These are phyloP conservation scores for Venusia cambrica DNA, from an alignment of 2,888 invertebrate genomes.

Conservation along the genomic window DNA sequence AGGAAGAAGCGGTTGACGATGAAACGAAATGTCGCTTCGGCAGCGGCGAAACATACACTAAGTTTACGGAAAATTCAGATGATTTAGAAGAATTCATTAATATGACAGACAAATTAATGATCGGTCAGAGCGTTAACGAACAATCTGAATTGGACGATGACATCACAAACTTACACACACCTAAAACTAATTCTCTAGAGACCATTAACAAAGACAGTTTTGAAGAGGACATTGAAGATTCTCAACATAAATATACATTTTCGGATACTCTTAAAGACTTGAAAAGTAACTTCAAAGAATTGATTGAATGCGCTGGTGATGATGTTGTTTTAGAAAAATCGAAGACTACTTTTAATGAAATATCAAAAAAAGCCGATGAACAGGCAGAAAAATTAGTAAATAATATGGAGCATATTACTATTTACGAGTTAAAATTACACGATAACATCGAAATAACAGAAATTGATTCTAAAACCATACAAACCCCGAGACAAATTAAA, in stretches of 20 bases:
- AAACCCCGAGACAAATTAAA: slow-evolving; percentile 38
- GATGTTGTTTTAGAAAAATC: slow-evolving; percentile 27
- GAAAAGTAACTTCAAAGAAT: slow-evolving; percentile 57
- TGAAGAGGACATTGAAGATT: slow-evolving; percentile 19
- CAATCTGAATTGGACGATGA: slow-evolving; percentile 38
- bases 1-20: slow-evolving; percentile 20
- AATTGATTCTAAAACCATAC: slow-evolving; percentile 7
- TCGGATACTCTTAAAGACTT: slow-evolving; percentile 60
- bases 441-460: slow-evolving; percentile 35
- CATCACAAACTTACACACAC: slow-evolving; percentile 58
- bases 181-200: slow-evolving; percentile 65
- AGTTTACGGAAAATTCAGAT: slow-evolving; percentile 63
- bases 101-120: slow-evolving; percentile 65
- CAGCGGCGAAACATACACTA: slow-evolving; percentile 72
- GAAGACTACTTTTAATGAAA: slow-evolving; percentile 29
- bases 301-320: slow-evolving; percentile 49
- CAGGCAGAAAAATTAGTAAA: too few relatives aligned
- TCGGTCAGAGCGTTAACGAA: slow-evolving; percentile 37
- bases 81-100: slow-evolving; percentile 70
- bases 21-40: slow-evolving; percentile 55
- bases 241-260: slow-evolving; percentile 41
- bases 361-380: slow-evolving; percentile 30
- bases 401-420: slow-evolving; percentile 68
- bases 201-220: slow-evolving; percentile 41
- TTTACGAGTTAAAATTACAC: slow-evolving; percentile 58